Evolutionary conservation across 2,888 invertebrate species (phyloP), one percentile per base, ranked within the genome.

Genomic region (Scelioninae gen. 1): DNA sequence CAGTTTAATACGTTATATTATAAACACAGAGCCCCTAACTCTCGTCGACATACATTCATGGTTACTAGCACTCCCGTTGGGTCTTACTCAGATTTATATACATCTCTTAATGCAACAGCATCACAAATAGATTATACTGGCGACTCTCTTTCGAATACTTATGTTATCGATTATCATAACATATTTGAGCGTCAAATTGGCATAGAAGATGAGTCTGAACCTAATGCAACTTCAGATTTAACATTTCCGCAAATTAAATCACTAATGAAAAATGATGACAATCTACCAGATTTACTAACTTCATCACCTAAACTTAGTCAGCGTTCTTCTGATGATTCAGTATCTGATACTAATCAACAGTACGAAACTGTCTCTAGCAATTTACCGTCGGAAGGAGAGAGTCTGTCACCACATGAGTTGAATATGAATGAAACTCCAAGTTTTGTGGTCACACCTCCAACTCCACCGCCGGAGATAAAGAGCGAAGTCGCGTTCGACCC

Each of bases 281-380:
- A 88, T 85, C 84, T 91, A 45, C 91, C 91, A 0, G 90, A 91
- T 79, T 77, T 91, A 32, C 84, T 91, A 16, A 84, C 87, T 15
- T 89, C 89, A 11, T 90, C 89, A 11, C 88, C 91, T 3, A 89
- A 87, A 58, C n/a, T n/a, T n/a, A 88, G 84, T 53, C 85, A 86
- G 76, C 85, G 86, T 11, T 85, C 86, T 0, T 86, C 87, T 15
- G 66, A 63, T 7, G 84, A 84, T 13, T 88, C 88, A 4, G 56
- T 84, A 3, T 88, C 88, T 2, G 87, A 88, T 40, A 63, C 55
- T 5, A 85, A 81, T 53, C 83, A 82, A 43, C 86, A 82, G 0
- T 84, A 84, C 23, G 85, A 88, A 66, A 85, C 85, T 0, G 77
- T 85, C 16, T 75, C 79, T n/a, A 85, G 84, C 5, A 84, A 75